Evolutionary conservation across 1,140 invertebrate genomes (phyloP), one percentile per base, ranked within the genome.

Genomic region (Sesamia nonagrioides): DNA sequence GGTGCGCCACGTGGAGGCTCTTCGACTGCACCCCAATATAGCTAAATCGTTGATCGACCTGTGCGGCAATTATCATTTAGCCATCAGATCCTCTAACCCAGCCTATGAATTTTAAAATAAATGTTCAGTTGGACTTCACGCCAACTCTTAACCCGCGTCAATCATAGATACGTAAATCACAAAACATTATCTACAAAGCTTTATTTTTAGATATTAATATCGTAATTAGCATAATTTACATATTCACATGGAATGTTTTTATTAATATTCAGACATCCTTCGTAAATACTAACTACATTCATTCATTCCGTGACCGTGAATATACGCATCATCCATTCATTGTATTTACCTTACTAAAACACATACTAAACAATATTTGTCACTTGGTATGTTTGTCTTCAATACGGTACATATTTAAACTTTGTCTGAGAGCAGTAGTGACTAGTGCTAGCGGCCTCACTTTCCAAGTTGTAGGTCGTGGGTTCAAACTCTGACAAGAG

Each of bases 211-310:
- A 11, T 56, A 56, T 56, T 56, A 56, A 18, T 27, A 27, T 18
- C 11, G 7, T 11, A 60, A 60, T 60, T 60, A 60, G n/a, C 45
- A 50, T n/a, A n/a, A n/a, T n/a, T 18, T 54, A 50, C 45, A 50
- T 50, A 50, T 50, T 50, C 15, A 50, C 45, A 15, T 13, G 15
- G 15, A 5, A 5, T 60, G 27, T 60, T 6, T 35, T 11, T 58
- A 18, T 11, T 21, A 27, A 58, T 58, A 60, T n/a, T 35, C 33
- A 60, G 6, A n/a, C 18, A 35, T 60, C 18, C 33, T 60, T 35
- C 3, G 45, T 0, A 0, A n/a, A n/a, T n/a, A 50, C 15, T 50
- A 15, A 50, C 45, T 50, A 13, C 45, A 50, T 50, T 50, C 45
- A 50, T 50, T 50, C 45, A 50, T 0, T 13, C 15, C 15, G 15